Evolutionary conservation across 2,888 invertebrate species (phyloP), one percentile per base, ranked within the genome.

Genomic region (Rhagophthalmus giganteus): DNA sequence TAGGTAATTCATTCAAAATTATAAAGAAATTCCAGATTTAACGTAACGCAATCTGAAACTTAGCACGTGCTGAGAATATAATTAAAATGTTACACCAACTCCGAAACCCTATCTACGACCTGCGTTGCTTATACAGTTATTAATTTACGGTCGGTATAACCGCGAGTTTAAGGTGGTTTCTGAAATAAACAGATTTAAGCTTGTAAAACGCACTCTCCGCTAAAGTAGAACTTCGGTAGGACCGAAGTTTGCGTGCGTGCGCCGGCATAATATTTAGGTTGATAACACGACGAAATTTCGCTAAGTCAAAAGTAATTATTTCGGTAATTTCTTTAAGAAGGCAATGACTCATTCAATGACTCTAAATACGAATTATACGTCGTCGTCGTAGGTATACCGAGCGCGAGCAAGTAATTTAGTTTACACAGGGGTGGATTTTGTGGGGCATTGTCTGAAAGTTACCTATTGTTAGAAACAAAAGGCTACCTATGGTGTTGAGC

Each of bases 11-110:
- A 13, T 32, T 20, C 15, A 31, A 37, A 42, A 54, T 54, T 48
- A 39, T 33, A 33, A 38, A 42, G 35, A 48, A 44, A 31, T 42
- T 46, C 16, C 14, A 15, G 38, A 38, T 31, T 37, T 46, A 35
- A 37, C 20, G 24, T 46, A 39, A 44, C 38, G 42, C 42, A 54
- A 54, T 54, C 41, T 54, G 48, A 48, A 52, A 48, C 53, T 54
- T 38, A 48, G 38, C 48, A 48, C 53, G 48, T 48, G 53, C 53
- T 54, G 53, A 30, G 53, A 54, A 47, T 54, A 44, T 54, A 54
- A 54, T 54, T 54, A 54, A 54, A 54, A 54, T 39, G 53, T 54
- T 47, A 48, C 47, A 39, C 38, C 42, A 44, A 44, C 48, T 39
- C 47, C 32, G 53, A 37, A 54, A 54, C 48, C 42, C 32, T 54